Base-by-base conservation (phyloP, 2,888 invertebrate genomes). In the Meta bourneti region DNA sequence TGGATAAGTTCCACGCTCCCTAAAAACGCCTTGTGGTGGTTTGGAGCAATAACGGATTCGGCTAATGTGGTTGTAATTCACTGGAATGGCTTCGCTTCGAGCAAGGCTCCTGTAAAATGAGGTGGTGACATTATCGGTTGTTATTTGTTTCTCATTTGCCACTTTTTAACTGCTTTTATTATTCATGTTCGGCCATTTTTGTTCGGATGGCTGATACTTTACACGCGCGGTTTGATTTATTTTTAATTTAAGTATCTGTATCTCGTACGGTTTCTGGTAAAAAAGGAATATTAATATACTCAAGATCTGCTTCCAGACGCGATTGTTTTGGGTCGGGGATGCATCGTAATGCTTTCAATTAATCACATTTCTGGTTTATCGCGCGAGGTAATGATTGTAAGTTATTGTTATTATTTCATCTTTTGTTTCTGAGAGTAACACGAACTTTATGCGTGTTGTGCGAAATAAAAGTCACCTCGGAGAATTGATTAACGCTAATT, bases 31-130 rank as follows among this genome's bases (percentile, higher is more conserved):
- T 87, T 75, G 20, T 51, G 48, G 72, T 34, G 61, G 54, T n/a
- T 34, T 51, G 20, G n/a, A 9, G 72, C 72, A 54, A 89, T 89
- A 90, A 75, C 51, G 74, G 61, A 83, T 77, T 79, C 74, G 77
- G 54, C 82, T 91, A 87, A 91, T 91, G 87, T 82, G 83, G 79
- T 72, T 81, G 81, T 91, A 91, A 82, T 91, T 91, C 91, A 91
- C 75, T 13, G 61, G 70, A 90, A 90, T 86, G 54, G 52, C 70
- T 70, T 20, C 19, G 80, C 81, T 81, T 71, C 52, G 34, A 48
- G 77, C 13, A 19, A n/a, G 71, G 54, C 49, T 79, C 34, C 61
- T 54, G 52, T 75, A 51, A 81, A 88, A 88, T 81, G 75, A 75
- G 74, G 74, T 78, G 85, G 34, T 51, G 85, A 85, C 85, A 81